These are phyloP conservation scores for Gortyna flavago DNA, from an alignment of 2,888 invertebrate genomes.

Conservation along the genomic window DNA sequence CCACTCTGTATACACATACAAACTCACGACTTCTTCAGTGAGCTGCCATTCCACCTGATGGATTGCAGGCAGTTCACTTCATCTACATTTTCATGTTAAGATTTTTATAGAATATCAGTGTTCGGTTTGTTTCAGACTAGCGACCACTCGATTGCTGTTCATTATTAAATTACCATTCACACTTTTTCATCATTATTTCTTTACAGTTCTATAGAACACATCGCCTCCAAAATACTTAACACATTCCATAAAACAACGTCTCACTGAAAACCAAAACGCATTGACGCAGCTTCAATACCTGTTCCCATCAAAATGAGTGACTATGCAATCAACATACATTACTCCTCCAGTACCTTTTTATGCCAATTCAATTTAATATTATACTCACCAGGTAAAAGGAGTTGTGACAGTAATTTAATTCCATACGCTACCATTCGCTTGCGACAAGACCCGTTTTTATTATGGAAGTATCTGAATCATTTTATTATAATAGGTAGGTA, in stretches of 20 bases:
- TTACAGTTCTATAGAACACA: background rate
- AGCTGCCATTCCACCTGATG: background rate
- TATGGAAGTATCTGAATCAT: constrained; percentile 60
- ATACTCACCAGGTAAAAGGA: constrained; percentile 66
- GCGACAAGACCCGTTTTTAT: constrained; percentile 61
- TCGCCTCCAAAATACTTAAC: background rate
- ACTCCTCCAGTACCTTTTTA: constrained; percentile 55
- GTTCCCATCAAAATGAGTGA: constrained; percentile 26
- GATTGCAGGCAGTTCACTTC: background rate
- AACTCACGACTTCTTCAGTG: no score
- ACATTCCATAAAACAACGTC: constrained; percentile 1
- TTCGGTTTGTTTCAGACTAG: background rate
- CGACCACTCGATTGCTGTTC: background rate
- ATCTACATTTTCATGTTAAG: background rate
- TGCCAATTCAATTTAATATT: constrained; percentile 73
- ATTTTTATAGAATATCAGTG: background rate
- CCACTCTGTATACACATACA: no score
- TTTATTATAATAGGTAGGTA: constrained; percentile 44
- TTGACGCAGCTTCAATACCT: constrained; percentile 32
- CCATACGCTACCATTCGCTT: constrained; percentile 62
- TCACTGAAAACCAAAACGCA: constrained; percentile 5
- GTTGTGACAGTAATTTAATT: constrained; percentile 74
- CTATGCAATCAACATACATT: background rate
- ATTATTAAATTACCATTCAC: background rate
- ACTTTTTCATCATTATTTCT: background rate